Conservation (phyloP, 2,797 vertebrate species). For the Lepus townsendii region DNA sequence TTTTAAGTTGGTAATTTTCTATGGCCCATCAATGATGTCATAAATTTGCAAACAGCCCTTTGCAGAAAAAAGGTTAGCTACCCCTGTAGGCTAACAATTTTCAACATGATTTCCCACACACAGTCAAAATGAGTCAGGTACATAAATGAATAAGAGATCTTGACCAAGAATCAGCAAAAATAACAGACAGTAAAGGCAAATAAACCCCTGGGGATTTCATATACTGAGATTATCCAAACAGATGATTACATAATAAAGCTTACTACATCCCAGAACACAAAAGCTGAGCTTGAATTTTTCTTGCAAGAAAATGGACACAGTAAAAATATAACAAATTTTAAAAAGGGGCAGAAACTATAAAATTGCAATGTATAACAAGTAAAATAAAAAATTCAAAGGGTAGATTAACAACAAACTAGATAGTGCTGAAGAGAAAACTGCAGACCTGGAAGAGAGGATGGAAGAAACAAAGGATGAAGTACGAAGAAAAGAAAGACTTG, state of each 20-base stretch:
- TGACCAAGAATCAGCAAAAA: slow-evolving; percentile 45
- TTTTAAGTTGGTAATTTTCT: too few species aligned
- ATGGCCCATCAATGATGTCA: too few species aligned
- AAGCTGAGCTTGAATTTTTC: slow-evolving; percentile 41
- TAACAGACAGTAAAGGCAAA: slow-evolving; percentile 40
- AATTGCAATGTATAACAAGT: slow-evolving; percentile 5
- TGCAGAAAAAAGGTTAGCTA: too few species aligned
- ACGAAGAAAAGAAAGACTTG: not conserved
- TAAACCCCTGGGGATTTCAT: slow-evolving; percentile 16
- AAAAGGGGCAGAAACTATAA: slow-evolving; percentile 30
- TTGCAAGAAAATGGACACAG: slow-evolving; percentile 46
- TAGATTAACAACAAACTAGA: not conserved
- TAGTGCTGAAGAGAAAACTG: slow-evolving; percentile 30
- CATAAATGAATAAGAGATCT: not conserved
- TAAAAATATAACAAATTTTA: slow-evolving; percentile 25
- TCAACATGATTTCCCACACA: slow-evolving; percentile 24
- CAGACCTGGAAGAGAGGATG: slow-evolving; percentile 10
- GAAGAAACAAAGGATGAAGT: slow-evolving; percentile 7
- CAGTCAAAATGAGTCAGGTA: slow-evolving; percentile 59
- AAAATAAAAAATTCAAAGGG: not conserved
- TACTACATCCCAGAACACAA: slow-evolving; percentile 37
- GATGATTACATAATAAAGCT: slow-evolving; percentile 50
- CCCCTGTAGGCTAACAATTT: not conserved
- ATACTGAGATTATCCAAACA: not conserved
- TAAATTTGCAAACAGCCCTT: too few species aligned